These are phyloP conservation scores for Sminthurides aquaticus DNA, from an alignment of 2,888 invertebrate species.

Conservation along the genomic window DNA sequence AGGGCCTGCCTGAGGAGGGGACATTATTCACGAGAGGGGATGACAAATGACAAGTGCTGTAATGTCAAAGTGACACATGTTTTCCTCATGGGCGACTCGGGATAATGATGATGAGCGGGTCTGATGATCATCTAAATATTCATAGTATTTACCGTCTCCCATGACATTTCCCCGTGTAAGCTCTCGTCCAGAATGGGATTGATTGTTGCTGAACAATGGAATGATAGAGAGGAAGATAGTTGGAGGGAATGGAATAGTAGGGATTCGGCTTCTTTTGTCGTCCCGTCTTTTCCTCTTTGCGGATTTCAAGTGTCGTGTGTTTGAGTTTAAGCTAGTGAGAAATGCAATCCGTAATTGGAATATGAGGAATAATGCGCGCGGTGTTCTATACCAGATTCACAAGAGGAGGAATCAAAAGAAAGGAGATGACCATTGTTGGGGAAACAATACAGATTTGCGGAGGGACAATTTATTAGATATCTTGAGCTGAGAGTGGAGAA, in stretches of 20 bases:
- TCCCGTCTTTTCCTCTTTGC: background rate
- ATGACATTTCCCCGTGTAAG: background rate
- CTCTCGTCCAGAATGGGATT: background rate
- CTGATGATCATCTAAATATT: conserved; percentile 10
- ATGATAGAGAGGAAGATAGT: too few relatives aligned
- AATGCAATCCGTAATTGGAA: background rate
- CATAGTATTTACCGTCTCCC: background rate
- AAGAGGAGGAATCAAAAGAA: too few relatives aligned
- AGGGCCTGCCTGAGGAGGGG: background rate
- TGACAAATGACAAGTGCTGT: conserved; percentile 6
- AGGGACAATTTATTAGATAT: background rate
- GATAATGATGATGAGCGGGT: background rate
- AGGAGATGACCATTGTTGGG: too few relatives aligned
- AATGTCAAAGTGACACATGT: conserved; percentile 22
- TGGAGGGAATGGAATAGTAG: background rate
- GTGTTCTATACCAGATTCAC: too few relatives aligned
- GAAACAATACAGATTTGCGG: background rate
- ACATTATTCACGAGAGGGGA: background rate
- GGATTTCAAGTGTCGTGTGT: background rate
- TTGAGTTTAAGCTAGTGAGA: too few relatives aligned
- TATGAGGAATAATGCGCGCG: background rate
- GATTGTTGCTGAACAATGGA: background rate
- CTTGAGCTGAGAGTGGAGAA: too few relatives aligned
- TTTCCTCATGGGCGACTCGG: conserved; percentile 5
- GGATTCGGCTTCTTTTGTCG: background rate